Evolutionary conservation across 2,797 vertebrate genomes (phyloP).

Genomic region (Lepus townsendii): DNA sequence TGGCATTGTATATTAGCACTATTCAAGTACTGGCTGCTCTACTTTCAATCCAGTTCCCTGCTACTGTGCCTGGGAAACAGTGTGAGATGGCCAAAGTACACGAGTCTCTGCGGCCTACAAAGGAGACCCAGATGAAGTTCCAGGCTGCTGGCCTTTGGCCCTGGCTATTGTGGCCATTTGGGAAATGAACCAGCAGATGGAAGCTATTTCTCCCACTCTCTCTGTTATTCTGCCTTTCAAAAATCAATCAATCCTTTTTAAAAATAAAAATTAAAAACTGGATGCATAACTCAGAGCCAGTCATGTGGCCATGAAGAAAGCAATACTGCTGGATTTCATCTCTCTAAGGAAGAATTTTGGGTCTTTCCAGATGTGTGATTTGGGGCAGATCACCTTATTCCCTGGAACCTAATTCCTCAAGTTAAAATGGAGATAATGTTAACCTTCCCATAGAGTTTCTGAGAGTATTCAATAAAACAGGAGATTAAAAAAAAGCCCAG

Average conservation of each 20-base stretch:
- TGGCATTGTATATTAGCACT: too few species aligned
- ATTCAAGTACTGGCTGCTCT: too few species aligned
- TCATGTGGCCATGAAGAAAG: background rate
- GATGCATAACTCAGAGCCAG: background rate
- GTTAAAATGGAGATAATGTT: conserved; percentile 29
- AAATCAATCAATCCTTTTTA: background rate
- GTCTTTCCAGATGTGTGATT: background rate
- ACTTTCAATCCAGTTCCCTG: too few species aligned
- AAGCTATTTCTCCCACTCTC: too few species aligned
- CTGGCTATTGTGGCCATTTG: too few species aligned
- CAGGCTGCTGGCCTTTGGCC: too few species aligned
- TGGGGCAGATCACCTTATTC: background rate
- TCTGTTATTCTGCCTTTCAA: too few species aligned
- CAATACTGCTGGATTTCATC: background rate
- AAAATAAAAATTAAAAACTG: background rate
- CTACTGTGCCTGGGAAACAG: too few species aligned
- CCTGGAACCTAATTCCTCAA: background rate
- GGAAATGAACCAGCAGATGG: too few species aligned
- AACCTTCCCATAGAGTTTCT: background rate
- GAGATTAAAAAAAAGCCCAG: background rate
- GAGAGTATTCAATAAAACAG: conserved; percentile 23
- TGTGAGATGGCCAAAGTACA: too few species aligned
- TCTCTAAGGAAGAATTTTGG: background rate
- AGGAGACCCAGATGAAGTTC: too few species aligned
- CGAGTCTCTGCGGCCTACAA: too few species aligned